Percentiles rank a stretch among this genome's conserved stretches.
phyloP scores from a whole-genome alignment of 2,797 vertebrate species.

The Xenentodon cancila region DNA sequence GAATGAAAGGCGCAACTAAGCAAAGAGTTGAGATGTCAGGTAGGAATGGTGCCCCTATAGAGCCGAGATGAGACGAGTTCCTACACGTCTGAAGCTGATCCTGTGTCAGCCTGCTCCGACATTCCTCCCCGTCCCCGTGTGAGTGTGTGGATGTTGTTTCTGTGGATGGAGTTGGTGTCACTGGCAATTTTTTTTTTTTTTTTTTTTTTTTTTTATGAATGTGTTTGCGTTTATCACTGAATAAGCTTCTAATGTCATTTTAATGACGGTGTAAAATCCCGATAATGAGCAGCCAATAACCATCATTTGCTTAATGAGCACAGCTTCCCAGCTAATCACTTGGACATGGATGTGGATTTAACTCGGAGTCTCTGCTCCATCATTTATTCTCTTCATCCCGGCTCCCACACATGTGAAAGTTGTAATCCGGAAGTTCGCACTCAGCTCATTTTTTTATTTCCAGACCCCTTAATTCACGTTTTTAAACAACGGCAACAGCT shows the following conservation, averaged over 20 bases:
- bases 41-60: constrained; percentile 57
- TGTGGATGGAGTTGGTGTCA: constrained; percentile 8
- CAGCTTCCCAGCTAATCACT: constrained; percentile 64
- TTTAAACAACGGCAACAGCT: too few species aligned
- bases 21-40: constrained; percentile 69
- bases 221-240: constrained; percentile 24
- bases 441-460: too few species aligned
- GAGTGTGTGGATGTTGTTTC: constrained; percentile 9
- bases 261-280: constrained; percentile 68
- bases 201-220: too few species aligned
- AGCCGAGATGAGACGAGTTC: constrained; percentile 62
- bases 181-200: constrained; percentile 15
- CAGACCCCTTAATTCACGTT: too few species aligned
- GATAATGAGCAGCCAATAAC: constrained; percentile 74
- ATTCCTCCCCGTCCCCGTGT: constrained; percentile 68
- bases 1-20: constrained; percentile 53
- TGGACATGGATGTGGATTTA: constrained; percentile 57
- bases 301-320: constrained; percentile 68
- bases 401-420: constrained; percentile 6
- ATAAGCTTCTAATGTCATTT: constrained; percentile 65
- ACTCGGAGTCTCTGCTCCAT: constrained; percentile 1
- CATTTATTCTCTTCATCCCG: not conserved
- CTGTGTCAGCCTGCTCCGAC: constrained; percentile 81
- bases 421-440: not conserved
- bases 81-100: constrained; percentile 70